Percentiles rank a stretch among this genome's conserved stretches.
These are phyloP conservation scores for Hemicrepidius hirtus DNA, from an alignment of 2,888 invertebrate species.

Conservation along the genomic window DNA sequence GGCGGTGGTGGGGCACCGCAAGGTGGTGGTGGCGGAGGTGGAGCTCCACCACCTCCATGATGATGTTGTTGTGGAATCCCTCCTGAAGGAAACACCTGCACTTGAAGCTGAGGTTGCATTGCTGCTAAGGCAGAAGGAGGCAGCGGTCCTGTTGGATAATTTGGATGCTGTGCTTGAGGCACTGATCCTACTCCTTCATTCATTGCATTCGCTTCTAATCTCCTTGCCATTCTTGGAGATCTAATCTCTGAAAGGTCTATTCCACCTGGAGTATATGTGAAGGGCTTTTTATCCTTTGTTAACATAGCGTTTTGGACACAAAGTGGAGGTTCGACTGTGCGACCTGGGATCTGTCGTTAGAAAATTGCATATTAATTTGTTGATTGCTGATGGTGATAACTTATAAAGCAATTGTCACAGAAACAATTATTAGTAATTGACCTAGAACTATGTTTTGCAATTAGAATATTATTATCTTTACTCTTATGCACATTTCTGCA, in stretches of 20 bases:
- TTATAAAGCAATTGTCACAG: too few relatives aligned
- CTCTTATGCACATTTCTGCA: neutral
- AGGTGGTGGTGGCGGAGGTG: conserved; percentile 72
- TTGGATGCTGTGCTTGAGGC: conserved; percentile 69
- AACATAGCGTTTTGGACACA: conserved; percentile 96
- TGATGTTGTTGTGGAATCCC: conserved; percentile 56
- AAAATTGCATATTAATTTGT: too few relatives aligned
- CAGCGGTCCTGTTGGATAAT: conserved; percentile 71
- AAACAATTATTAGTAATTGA: neutral
- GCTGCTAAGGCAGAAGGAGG: conserved; percentile 79
- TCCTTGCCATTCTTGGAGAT: conserved; percentile 91
- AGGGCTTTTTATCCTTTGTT: conserved; percentile 97
- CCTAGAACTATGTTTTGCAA: conserved; percentile 9
- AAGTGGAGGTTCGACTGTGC: conserved; percentile 83
- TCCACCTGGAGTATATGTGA: conserved; percentile 97
- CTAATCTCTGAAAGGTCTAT: conserved; percentile 92
- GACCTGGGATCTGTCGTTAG: conserved; percentile 43
- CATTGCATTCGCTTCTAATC: conserved; percentile 83
- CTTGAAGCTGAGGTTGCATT: conserved; percentile 79
- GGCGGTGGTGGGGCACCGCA: conserved; percentile 69
- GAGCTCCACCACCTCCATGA: conserved; percentile 47
- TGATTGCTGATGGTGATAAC: too few relatives aligned
- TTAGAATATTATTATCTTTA: neutral
- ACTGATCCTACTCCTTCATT: conserved; percentile 79
- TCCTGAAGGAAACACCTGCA: conserved; percentile 77